Percentiles rank a stretch among this genome's conserved stretches.
These are phyloP conservation scores for Psilopogon haemacephalus DNA, from an alignment of 2,113 vertebrate species.

Conservation along the genomic window DNA sequence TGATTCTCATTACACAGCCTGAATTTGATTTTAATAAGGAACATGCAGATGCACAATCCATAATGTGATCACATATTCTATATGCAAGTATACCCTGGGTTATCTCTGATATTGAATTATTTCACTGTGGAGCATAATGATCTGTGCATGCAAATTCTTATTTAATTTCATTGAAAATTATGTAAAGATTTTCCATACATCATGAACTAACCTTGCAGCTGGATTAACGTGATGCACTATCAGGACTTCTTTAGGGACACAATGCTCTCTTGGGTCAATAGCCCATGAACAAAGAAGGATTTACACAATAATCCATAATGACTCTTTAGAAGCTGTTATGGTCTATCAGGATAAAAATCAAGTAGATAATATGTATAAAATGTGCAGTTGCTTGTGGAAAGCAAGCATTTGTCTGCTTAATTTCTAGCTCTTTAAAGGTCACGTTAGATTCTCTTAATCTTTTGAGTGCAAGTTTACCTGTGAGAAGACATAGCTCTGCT, in stretches of 20 bases:
- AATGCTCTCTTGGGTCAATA: constrained; percentile 60
- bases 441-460: not conserved
- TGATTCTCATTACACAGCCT: not conserved
- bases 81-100: not conserved
- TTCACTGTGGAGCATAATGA: constrained; percentile 4
- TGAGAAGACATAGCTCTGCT: not conserved
- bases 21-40: constrained; percentile 3
- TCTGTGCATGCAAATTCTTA: constrained; percentile 14
- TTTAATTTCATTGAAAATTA: constrained; percentile 65
- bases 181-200: constrained; percentile 49
- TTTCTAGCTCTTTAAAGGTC: constrained; percentile 1
- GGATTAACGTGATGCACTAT: constrained; percentile 65
- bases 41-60: not conserved
- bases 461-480: not conserved
- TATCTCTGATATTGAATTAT: constrained; percentile 29
- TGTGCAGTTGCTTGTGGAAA: not conserved
- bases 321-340: constrained; percentile 58
- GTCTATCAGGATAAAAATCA: constrained; percentile 59
- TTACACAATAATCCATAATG: constrained; percentile 67
- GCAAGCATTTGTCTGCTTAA: not conserved
- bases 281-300: constrained; percentile 61
- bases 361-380: not conserved
- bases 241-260: constrained; percentile 51
- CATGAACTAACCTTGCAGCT: constrained; percentile 1
- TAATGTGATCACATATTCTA: not conserved